Percentiles rank a stretch among this genome's conserved stretches.
Conservation (phyloP, 1,140 invertebrate species). For the Drosophila bocqueti region DNA sequence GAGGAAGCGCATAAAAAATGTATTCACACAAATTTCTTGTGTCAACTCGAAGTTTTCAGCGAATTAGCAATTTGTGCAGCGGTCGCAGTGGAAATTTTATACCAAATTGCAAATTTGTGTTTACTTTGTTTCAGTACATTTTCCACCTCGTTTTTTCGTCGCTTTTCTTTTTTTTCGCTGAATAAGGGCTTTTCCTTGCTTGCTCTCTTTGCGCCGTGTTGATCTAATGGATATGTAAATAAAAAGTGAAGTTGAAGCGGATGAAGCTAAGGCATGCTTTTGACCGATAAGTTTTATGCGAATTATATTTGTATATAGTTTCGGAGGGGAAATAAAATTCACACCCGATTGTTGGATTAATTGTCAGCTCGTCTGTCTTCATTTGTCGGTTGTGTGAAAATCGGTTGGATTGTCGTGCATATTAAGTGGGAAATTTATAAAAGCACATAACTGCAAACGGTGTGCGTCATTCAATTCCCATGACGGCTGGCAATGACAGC, state of each 20-base stretch:
- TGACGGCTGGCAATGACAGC: slow-evolving; percentile 39
- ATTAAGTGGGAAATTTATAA: slow-evolving; percentile 44
- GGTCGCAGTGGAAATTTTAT: slow-evolving; percentile 61
- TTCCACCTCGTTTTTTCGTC: slow-evolving; percentile 28
- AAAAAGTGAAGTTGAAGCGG: slow-evolving; percentile 53
- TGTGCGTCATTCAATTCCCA: slow-evolving; percentile 55
- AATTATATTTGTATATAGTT: slow-evolving; percentile 14
- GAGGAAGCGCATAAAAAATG: slow-evolving; percentile 56
- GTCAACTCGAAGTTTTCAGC: slow-evolving; percentile 65
- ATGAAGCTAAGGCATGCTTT: slow-evolving; percentile 12
- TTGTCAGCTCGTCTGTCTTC: slow-evolving; percentile 64
- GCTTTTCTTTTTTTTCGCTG: slow-evolving; percentile 8
- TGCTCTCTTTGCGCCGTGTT: slow-evolving; percentile 42
- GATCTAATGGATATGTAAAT: slow-evolving; percentile 65
- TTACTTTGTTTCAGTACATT: slow-evolving; percentile 63
- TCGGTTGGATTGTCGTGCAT: slow-evolving; percentile 38
- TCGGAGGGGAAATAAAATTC: slow-evolving; percentile 16
- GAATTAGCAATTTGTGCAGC: slow-evolving; percentile 66
- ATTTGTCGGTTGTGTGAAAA: slow-evolving; percentile 45
- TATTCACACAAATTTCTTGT: slow-evolving; percentile 74
- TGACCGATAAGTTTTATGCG: slow-evolving; percentile 41
- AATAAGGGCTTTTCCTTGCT: slow-evolving; percentile 31
- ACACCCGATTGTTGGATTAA: slow-evolving; percentile 54
- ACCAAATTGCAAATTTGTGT: slow-evolving; percentile 73
- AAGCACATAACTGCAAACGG: slow-evolving; percentile 18